These are phyloP conservation scores for Orthosia gothica DNA, from an alignment of 2,888 invertebrate genomes.

Conservation along the genomic window DNA sequence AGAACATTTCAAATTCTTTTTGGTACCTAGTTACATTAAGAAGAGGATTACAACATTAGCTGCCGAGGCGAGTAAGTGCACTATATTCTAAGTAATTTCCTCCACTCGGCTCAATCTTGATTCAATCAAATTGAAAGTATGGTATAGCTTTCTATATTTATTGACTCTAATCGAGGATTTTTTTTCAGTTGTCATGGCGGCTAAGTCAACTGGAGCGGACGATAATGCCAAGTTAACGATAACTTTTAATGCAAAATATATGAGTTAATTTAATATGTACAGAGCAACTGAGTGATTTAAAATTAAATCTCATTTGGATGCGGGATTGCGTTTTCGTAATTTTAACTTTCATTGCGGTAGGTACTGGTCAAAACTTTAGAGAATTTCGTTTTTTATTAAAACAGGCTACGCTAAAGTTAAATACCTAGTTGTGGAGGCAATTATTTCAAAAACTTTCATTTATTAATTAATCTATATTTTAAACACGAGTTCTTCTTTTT, in stretches of 20 bases:
- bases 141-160: too few relatives aligned
- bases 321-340: conserved; percentile 44
- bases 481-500: too few relatives aligned
- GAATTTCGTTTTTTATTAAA: conserved; percentile 20
- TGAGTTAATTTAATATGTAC: conserved; percentile 36
- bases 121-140: neutral
- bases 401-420: conserved; percentile 18
- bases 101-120: neutral
- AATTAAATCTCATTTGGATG: conserved; percentile 53
- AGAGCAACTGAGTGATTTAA: conserved; percentile 40
- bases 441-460: neutral
- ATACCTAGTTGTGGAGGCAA: neutral
- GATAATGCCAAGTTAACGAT: too few relatives aligned
- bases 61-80: neutral
- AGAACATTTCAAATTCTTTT: conserved; percentile 16
- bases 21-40: neutral
- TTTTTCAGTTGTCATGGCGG: too few relatives aligned
- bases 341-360: conserved; percentile 44
- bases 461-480: neutral
- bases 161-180: too few relatives aligned
- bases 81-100: neutral
- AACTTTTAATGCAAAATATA: conserved; percentile 5
- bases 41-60: neutral
- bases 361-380: conserved; percentile 29
- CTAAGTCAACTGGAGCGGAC: too few relatives aligned